Conservation (phyloP, 2,797 vertebrate genomes). For the Chrysocyon brachyurus region DNA sequence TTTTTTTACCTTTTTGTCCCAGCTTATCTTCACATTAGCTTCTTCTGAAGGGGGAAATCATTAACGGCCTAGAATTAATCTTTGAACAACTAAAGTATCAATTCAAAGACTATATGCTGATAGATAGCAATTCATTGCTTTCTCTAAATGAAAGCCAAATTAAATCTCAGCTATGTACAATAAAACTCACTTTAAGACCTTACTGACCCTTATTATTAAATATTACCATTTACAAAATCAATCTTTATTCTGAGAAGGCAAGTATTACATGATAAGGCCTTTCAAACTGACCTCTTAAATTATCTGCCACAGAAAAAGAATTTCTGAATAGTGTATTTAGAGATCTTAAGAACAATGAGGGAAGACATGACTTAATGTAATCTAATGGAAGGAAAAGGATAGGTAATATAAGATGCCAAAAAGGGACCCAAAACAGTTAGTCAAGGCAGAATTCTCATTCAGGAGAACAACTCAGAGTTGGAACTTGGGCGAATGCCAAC, state of each 20-base stretch:
- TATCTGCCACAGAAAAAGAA: constrained; percentile 40
- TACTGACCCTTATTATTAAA: constrained; percentile 5
- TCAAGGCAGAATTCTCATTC: constrained; percentile 35
- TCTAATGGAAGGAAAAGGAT: constrained; percentile 34
- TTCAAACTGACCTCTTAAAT: constrained; percentile 38
- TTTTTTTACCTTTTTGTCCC: constrained; percentile 55
- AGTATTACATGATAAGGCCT: constrained; percentile 33
- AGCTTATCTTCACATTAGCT: neutral
- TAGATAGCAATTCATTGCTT: neutral
- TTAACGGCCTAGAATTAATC: constrained; percentile 26
- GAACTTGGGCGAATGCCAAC: constrained; percentile 11
- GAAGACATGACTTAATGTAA: neutral
- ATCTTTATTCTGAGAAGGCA: constrained; percentile 39
- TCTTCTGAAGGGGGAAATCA: constrained; percentile 44
- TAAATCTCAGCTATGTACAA: constrained; percentile 5
- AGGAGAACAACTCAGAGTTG: constrained; percentile 28
- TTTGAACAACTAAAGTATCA: constrained; percentile 40
- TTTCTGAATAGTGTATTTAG: constrained; percentile 60
- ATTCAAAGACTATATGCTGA: neutral
- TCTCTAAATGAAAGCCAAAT: constrained; percentile 30
- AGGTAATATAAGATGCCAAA: constrained; percentile 19
- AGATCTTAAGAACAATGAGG: constrained; percentile 13
- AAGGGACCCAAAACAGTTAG: neutral
- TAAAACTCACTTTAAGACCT: constrained; percentile 51
- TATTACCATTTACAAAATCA: constrained; percentile 17